Evolutionary conservation across 92 coral and sea anemone genomes (phyloP), one percentile per base, ranked within the genome.

Genomic region (Parazoanthus swiftii): DNA sequence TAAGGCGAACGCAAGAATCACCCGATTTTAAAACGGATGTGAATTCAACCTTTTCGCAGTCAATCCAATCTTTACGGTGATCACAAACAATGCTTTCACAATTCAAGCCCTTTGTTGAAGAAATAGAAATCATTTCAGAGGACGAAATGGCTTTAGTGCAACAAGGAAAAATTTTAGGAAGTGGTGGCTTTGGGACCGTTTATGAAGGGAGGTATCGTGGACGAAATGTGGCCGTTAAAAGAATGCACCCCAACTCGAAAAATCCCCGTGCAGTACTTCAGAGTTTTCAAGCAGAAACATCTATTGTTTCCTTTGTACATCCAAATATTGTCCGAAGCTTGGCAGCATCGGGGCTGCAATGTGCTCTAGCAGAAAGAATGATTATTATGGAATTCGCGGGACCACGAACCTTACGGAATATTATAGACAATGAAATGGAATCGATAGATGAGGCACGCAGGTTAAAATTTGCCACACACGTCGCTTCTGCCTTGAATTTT

Each of bases 331-430:
- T 97, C 15, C 80, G 94, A 46, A 95, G 95, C 29, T 76, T 97
- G 18, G 99, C 98, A 35, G 97, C 95, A 2, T 89, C 96, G 25
- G 88, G 92, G 72, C 75, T 89, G 23, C 94, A 94, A 7, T 88
- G 92, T 37, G 89, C 94, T 67, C 85, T 97, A 14, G 90, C 95
- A 14, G 88, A 94, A 73, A 91, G 94, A 77, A 71, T 95, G 89
- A 92, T 97, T n/a, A 87, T 97, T 7, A 93, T 97, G 98, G 99
- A 97, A 77, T 97, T 97, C 68, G 98, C 99, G 16, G 99, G 99
- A 23, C 89, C 89, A 56, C 90, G 93, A 78, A 97, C 98, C 25
- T 85, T 97, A 39, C 91, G 93, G 72, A 93, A 92, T 85, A 93
- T 97, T 67, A 83, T 97, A 44, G 96, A 95, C 91, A 91, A 94